A percentile compares a stretch with the other conserved stretches of the same genome.
Evolutionary conservation across 2,797 vertebrate genomes (phyloP).

Genomic region (Zalophus californianus): DNA sequence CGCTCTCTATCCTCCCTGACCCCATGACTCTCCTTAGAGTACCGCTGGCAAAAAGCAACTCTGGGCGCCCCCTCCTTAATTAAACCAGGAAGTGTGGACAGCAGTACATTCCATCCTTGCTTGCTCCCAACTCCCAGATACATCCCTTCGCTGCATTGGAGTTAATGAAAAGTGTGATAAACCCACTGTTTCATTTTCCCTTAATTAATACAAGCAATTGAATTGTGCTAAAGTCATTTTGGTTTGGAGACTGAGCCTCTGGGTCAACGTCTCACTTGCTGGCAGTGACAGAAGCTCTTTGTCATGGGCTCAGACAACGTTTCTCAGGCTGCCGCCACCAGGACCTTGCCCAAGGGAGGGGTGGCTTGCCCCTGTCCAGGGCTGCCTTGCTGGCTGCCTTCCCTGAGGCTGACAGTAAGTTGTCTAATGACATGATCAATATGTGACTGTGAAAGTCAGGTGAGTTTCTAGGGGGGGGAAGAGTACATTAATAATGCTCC

Average conservation of each 20-base stretch:
- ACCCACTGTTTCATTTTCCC: constrained; percentile 66
- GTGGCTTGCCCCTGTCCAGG: not conserved
- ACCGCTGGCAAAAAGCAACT: not conserved
- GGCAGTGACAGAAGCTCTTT: constrained; percentile 15
- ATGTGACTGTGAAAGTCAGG: not conserved
- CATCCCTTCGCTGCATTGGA: not conserved
- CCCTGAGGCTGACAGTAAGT: not conserved
- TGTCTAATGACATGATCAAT: constrained; percentile 23
- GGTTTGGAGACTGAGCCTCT: constrained; percentile 59
- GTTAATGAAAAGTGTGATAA: constrained; percentile 79
- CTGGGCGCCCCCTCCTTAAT: not conserved
- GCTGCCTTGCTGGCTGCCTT: not conserved
- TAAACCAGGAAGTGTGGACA: not conserved
- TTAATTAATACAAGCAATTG: constrained; percentile 79
- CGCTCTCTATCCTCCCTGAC: fast-evolving
- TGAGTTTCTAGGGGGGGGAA: not conserved
- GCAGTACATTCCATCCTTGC: not conserved
- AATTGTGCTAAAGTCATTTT: constrained; percentile 72
- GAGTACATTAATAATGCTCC: not conserved
- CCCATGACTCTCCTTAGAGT: not conserved
- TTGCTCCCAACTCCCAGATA: not conserved
- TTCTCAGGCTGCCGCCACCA: not conserved
- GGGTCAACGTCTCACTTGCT: constrained; percentile 47
- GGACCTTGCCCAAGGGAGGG: not conserved
- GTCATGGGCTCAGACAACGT: not conserved